phyloP scores from a whole-genome alignment of 2,113 vertebrate species.

The Arothron firmamentum region DNA sequence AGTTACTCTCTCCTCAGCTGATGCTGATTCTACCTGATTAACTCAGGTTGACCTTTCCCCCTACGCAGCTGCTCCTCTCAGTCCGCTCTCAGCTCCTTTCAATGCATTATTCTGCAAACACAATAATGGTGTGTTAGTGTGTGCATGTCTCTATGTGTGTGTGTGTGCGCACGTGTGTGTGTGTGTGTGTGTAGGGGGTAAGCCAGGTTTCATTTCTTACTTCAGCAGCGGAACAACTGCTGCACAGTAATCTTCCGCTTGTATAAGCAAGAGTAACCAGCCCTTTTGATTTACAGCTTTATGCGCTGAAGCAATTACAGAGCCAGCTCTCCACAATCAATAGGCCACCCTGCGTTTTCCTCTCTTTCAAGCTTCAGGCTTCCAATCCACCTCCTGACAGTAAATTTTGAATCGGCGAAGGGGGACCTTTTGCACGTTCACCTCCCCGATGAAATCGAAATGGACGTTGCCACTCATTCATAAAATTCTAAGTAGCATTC shows the following conservation, averaged over 20 bases:
- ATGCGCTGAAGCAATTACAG: conserved; percentile 42
- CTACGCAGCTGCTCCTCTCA: conserved; percentile 65
- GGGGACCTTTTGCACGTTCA: conserved; percentile 24
- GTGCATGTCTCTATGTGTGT: no score
- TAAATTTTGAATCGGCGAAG: conserved; percentile 27
- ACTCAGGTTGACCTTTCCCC: conserved; percentile 63
- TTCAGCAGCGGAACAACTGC: conserved; percentile 39
- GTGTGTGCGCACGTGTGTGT: neutral
- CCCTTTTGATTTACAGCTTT: conserved; percentile 59
- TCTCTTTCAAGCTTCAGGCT: conserved; percentile 19
- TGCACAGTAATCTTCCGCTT: conserved; percentile 55
- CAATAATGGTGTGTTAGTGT: conserved; percentile 8
- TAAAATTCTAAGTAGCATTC: conserved; percentile 51
- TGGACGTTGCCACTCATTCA: conserved; percentile 56
- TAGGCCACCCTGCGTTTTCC: conserved; percentile 35
- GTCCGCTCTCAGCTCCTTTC: conserved; percentile 29
- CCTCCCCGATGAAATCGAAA: conserved; percentile 43
- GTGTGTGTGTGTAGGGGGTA: conserved; percentile 13
- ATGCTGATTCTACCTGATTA: conserved; percentile 70
- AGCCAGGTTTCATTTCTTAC: conserved; percentile 43
- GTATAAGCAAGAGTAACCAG: conserved; percentile 60
- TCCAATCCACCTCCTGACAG: conserved; percentile 1
- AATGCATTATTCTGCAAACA: conserved; percentile 45
- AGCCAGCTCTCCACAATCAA: conserved; percentile 51
- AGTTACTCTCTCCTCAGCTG: conserved; percentile 43